A percentile compares a stretch with the other conserved stretches of the same genome.
Evolutionary conservation across 2,113 vertebrate genomes (phyloP).

Genomic region (Crypturellus undulatus): DNA sequence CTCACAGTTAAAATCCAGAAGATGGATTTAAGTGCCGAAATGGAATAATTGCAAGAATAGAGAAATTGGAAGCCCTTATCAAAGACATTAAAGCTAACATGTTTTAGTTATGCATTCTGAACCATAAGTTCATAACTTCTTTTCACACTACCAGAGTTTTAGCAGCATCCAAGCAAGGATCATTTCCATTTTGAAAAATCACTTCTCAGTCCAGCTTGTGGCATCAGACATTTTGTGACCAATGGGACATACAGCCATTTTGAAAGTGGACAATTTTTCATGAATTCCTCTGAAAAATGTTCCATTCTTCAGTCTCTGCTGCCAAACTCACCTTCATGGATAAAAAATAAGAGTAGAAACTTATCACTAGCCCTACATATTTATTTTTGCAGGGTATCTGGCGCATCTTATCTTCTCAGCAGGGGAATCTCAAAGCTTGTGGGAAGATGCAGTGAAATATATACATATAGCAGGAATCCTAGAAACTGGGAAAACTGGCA

Average conservation of each 20-base stretch:
- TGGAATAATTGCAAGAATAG: background rate
- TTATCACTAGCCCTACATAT: constrained; percentile 4
- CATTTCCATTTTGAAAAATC: background rate
- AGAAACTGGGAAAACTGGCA: background rate
- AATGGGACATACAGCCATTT: background rate
- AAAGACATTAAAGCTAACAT: background rate
- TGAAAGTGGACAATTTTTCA: background rate
- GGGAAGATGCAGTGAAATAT: background rate
- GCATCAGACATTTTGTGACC: background rate
- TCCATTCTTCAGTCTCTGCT: background rate
- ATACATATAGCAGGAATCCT: background rate
- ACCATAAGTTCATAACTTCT: background rate
- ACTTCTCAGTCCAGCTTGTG: background rate
- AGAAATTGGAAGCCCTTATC: background rate
- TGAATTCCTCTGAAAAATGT: background rate
- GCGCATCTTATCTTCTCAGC: background rate
- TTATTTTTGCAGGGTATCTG: constrained; percentile 23
- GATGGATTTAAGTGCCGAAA: background rate
- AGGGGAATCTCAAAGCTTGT: background rate
- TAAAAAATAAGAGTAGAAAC: constrained; percentile 5
- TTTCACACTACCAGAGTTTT: background rate
- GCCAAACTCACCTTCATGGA: background rate
- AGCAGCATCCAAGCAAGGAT: background rate
- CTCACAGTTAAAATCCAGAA: background rate
- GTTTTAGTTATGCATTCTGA: background rate